Evolutionary conservation across 2,888 invertebrate species (phyloP), one percentile per base, ranked within the genome.

Genomic region (Harpagoxenus sublaevis): DNA sequence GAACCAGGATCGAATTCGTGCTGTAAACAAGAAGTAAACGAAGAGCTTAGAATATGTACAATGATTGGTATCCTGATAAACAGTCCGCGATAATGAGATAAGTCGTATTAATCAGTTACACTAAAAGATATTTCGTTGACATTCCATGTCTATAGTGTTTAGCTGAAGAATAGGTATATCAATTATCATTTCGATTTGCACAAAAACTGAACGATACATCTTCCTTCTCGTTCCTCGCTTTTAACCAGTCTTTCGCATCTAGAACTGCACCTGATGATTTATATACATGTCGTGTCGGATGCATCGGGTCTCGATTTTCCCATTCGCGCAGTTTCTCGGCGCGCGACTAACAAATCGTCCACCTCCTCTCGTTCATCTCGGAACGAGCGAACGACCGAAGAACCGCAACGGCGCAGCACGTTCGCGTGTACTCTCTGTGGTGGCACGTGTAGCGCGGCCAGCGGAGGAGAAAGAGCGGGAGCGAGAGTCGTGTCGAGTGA

Each of bases 401-500:
- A 23, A 39, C 5, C 51, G 42, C 28, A 53, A 31, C 73, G 8
- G 31, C 10, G 31, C 74, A n/a, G 48, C 48, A 15, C 35, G 63
- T 48, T 75, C 48, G 75, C 75, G 75, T 75, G 62, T 31, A 9
- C 23, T 15, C 48, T 51, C 23, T 10, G 42, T 9, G 23, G 53
- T 28, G 51, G 66, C 71, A 77, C 55, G 71, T 63, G 82, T 74
- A 63, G 15, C 66, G 35, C 18, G 42, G 60, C 57, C 15, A 45
- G 79, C 77, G 68, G 73, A 83, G 63, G 84, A 73, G 85, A 89
- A 81, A 75, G 84, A 88, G 87, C 84, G 60, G 70, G 84, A 83
- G 73, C 57, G 70, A 79, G 86, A 85, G 86, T 85, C 89, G 89
- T 91, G 87, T 93, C 89, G 89, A 91, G 87, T 93, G 93, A 94